phyloP scores from a whole-genome alignment of 2,888 invertebrate species.

The Leucophenga maculata region DNA sequence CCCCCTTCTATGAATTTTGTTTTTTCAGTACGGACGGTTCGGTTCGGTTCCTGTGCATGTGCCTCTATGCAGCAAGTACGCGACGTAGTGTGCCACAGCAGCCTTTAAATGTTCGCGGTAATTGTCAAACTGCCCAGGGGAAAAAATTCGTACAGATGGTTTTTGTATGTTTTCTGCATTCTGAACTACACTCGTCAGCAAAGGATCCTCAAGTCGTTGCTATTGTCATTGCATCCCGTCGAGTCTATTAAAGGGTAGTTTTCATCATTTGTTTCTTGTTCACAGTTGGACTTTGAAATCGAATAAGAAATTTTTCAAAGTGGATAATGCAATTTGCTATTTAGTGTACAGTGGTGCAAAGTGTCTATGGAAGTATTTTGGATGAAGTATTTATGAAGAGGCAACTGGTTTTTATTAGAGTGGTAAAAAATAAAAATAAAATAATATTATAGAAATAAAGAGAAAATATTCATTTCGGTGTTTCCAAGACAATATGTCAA shows the following conservation, averaged over 20 bases:
- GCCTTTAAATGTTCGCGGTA: constrained; percentile 37
- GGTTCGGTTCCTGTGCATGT: constrained; percentile 39
- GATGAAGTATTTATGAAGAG: too few species aligned
- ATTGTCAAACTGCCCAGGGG: constrained; percentile 5
- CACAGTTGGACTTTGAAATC: constrained; percentile 56
- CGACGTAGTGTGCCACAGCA: constrained; percentile 1
- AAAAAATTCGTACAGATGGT: constrained; percentile 66
- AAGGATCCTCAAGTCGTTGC: background rate
- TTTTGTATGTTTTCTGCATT: constrained; percentile 33
- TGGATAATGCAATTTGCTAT: constrained; percentile 45
- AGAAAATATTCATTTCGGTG: too few species aligned
- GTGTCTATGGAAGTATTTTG: background rate
- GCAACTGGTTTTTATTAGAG: too few species aligned
- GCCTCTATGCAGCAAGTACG: constrained; percentile 15
- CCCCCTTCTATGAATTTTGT: background rate
- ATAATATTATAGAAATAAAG: too few species aligned
- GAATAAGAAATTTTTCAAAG: constrained; percentile 19
- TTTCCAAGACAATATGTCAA: too few species aligned
- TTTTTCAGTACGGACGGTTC: constrained; percentile 2
- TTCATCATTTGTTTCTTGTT: constrained; percentile 64
- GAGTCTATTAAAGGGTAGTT: constrained; percentile 70
- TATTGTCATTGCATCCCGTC: constrained; percentile 9
- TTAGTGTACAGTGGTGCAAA: constrained; percentile 45
- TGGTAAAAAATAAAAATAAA: too few species aligned
- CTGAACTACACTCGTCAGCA: background rate